These are phyloP conservation scores for Stercorarius parasiticus DNA, from an alignment of 2,113 vertebrate genomes.

Conservation along the genomic window DNA sequence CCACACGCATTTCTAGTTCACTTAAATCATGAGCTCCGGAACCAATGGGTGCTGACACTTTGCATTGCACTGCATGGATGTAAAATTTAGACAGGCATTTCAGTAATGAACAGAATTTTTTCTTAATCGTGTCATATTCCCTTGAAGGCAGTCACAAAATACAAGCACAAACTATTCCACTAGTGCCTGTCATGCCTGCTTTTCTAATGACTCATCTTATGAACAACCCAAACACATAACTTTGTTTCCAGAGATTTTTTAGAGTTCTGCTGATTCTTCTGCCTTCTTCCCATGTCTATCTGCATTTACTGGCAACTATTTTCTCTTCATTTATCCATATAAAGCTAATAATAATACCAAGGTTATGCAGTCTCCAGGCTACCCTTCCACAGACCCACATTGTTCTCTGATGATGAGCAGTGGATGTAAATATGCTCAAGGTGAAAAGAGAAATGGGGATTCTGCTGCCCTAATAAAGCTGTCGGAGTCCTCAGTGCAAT, in stretches of 20 bases:
- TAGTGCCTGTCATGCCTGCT: not conserved
- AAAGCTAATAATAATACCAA: not conserved
- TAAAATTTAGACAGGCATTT: not conserved
- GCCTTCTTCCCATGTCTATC: not conserved
- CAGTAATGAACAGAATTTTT: not conserved
- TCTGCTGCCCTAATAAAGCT: not conserved
- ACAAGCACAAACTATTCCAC: not conserved
- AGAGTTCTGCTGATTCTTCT: not conserved
- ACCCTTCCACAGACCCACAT: not conserved
- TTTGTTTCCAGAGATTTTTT: not conserved
- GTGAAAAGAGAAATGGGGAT: not conserved
- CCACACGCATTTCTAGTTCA: not conserved
- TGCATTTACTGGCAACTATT: not conserved
- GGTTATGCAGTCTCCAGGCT: not conserved
- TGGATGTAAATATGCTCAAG: not conserved
- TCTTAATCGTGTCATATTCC: not conserved
- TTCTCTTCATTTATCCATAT: not conserved
- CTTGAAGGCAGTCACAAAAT: not conserved
- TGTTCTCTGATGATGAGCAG: not conserved
- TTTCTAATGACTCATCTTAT: not conserved
- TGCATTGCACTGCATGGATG: rapidly evolving
- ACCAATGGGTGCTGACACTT: not conserved
- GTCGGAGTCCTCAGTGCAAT: not conserved
- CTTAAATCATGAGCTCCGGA: not conserved
- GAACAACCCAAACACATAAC: not conserved